A percentile compares a stretch with the other conserved stretches of the same genome.
Evolutionary conservation across 2,113 vertebrate species (phyloP).

Genomic region (Dolichotis patagonum): DNA sequence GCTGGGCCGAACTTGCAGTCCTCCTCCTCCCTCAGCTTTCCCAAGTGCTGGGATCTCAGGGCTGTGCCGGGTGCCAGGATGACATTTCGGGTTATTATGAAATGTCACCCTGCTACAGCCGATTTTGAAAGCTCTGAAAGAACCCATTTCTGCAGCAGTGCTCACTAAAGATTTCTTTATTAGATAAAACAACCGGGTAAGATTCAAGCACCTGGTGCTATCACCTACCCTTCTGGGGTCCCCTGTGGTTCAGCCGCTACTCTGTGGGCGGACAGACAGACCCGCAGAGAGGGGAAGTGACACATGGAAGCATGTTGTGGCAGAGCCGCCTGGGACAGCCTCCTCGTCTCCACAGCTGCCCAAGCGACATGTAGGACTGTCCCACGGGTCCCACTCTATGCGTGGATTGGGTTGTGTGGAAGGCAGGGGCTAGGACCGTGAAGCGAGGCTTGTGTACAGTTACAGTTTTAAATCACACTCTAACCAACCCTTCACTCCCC

Average conservation of each 20-base stretch:
- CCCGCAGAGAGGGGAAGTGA: background rate
- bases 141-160: background rate
- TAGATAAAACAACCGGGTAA: background rate
- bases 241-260: background rate
- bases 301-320: background rate
- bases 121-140: background rate
- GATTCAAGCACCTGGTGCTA: background rate
- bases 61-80: background rate
- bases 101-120: background rate
- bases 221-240: background rate
- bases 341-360: background rate
- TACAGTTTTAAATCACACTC: background rate
- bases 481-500: no score
- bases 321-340: background rate
- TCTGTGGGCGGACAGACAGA: background rate
- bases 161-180: background rate
- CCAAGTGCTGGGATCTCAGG: background rate
- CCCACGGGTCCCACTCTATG: rapidly evolving
- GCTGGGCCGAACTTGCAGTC: background rate
- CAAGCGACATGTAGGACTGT: background rate
- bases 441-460: background rate
- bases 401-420: background rate
- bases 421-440: background rate
- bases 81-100: background rate
- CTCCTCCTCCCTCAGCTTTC: background rate